Percentiles rank a stretch among this genome's conserved stretches.
phyloP scores from a whole-genome alignment of 2,113 vertebrate species.

The Psilopsiagon aurifrons region DNA sequence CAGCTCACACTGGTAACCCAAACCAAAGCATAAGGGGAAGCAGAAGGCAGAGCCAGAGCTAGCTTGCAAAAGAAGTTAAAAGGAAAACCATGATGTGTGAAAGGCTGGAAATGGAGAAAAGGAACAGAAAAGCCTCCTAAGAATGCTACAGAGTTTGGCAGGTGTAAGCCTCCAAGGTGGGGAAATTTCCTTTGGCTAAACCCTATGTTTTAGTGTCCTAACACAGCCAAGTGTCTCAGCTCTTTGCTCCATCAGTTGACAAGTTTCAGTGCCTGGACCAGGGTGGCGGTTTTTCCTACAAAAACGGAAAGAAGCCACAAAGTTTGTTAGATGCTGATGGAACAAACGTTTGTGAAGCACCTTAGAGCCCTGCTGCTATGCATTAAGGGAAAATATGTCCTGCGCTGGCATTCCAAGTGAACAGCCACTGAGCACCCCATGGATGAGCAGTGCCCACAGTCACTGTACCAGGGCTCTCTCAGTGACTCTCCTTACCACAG shows the following conservation, averaged over 20 bases:
- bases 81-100: constrained; percentile 10
- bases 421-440: background rate
- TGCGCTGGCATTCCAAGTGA: background rate
- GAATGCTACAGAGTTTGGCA: constrained; percentile 7
- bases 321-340: constrained; percentile 9
- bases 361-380: background rate
- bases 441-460: background rate
- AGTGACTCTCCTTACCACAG: background rate
- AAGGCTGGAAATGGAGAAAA: constrained; percentile 47
- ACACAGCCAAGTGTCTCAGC: constrained; percentile 33
- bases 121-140: constrained; percentile 27
- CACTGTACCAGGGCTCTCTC: background rate
- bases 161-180: background rate
- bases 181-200: constrained; percentile 4
- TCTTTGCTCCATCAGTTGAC: constrained; percentile 51
- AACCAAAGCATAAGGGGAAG: constrained; percentile 55
- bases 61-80: constrained; percentile 58
- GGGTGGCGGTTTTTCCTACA: constrained; percentile 44
- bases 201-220: constrained; percentile 31
- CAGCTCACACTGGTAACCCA: constrained; percentile 39
- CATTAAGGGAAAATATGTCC: background rate
- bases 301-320: constrained; percentile 53
- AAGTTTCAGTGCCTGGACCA: constrained; percentile 43
- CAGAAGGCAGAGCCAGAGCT: constrained; percentile 37
- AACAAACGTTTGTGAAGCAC: background rate